phyloP scores from a whole-genome alignment of 2,113 vertebrate species.

The Psammodynastes pulverulentus region DNA sequence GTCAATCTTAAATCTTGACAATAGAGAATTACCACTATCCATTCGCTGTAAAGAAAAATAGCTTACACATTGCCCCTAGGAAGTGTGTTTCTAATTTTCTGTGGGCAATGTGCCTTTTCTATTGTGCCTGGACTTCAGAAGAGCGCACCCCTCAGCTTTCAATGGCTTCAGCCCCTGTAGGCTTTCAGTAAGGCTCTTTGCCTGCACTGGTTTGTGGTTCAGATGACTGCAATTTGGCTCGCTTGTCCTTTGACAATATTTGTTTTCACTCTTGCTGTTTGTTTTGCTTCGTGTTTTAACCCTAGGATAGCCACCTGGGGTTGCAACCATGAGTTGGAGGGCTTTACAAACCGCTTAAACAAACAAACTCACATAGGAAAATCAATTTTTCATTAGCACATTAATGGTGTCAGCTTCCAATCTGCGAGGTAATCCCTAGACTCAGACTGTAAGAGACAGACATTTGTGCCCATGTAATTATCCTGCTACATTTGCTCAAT shows the following conservation, averaged over 20 bases:
- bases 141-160: not conserved
- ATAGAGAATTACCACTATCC: conserved; percentile 26
- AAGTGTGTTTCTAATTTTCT: conserved; percentile 40
- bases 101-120: not conserved
- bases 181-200: not conserved
- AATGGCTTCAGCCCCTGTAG: not conserved
- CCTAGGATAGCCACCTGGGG: not conserved
- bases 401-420: conserved; percentile 46
- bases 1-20: not conserved
- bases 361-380: conserved; percentile 48
- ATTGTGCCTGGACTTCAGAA: not conserved
- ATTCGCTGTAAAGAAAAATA: conserved; percentile 42
- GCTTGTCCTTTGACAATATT: not conserved
- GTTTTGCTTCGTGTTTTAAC: not conserved
- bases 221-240: not conserved
- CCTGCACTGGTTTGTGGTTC: not conserved
- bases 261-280: not conserved
- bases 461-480: conserved; percentile 53
- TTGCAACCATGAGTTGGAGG: not conserved
- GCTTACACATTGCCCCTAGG: conserved; percentile 15
- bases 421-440: conserved; percentile 50
- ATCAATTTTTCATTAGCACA: conserved; percentile 53
- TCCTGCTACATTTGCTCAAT: conserved; percentile 26
- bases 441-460: conserved; percentile 52
- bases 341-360: not conserved